phyloP scores from a whole-genome alignment of 2,113 vertebrate genomes.

The Oxyruncus cristatus region DNA sequence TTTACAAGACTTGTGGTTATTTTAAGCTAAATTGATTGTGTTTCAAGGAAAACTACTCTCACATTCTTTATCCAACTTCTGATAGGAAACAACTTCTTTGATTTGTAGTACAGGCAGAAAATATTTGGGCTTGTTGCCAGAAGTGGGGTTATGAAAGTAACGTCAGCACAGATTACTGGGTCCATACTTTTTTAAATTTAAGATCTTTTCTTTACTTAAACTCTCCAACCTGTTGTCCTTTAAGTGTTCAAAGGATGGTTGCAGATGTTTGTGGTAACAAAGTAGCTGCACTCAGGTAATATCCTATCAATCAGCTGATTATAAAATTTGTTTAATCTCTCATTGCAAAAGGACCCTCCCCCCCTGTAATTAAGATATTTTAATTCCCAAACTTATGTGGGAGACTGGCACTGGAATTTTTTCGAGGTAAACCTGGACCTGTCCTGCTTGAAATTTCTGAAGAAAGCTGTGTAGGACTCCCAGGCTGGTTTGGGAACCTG shows the following conservation, averaged over 20 bases:
- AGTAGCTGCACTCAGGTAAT: background rate
- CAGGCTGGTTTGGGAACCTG: background rate
- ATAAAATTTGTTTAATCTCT: background rate
- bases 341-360: background rate
- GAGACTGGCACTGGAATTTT: background rate
- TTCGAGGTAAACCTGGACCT: background rate
- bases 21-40: background rate
- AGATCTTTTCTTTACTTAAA: background rate
- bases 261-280: background rate
- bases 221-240: background rate
- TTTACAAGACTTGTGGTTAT: background rate
- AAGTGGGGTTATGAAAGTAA: background rate
- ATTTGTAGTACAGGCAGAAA: background rate
- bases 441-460: background rate
- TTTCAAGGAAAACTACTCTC: background rate
- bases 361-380: background rate
- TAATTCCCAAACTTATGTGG: background rate
- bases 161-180: background rate
- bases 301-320: background rate
- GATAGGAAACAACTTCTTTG: background rate
- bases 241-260: background rate
- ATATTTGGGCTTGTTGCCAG: background rate
- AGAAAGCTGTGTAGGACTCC: background rate
- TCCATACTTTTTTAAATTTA: background rate
- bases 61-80: background rate